Conservation (phyloP, 2,888 invertebrate genomes). For the Drosophila picticornis region DNA sequence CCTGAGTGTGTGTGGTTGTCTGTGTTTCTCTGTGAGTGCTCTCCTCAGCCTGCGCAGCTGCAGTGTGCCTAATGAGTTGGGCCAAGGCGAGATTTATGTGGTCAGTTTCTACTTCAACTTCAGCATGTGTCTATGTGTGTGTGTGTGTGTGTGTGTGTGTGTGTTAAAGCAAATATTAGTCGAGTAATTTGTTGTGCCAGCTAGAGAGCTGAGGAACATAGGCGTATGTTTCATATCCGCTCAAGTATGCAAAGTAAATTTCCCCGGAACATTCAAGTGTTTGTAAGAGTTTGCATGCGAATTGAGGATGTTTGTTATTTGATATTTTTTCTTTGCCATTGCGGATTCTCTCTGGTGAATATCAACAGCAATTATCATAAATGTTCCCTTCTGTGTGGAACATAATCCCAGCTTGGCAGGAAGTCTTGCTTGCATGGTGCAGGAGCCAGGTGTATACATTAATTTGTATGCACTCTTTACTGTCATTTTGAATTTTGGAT, state of each 20-base stretch:
- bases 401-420: not conserved
- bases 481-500: slow-evolving; percentile 51
- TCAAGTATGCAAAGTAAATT: slow-evolving; percentile 22
- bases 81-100: slow-evolving; percentile 49
- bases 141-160: slow-evolving; percentile 1
- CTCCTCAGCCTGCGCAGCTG: slow-evolving; percentile 16
- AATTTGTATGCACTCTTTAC: slow-evolving; percentile 18
- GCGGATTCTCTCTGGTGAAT: slow-evolving; percentile 14
- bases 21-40: not conserved
- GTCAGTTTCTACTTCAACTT: slow-evolving; percentile 27
- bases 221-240: not conserved
- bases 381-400: slow-evolving; percentile 28
- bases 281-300: not conserved
- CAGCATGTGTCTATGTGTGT: slow-evolving; percentile 3
- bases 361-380: slow-evolving; percentile 59
- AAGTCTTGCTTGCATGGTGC: slow-evolving; percentile 20
- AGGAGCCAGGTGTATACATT: not conserved
- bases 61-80: slow-evolving; percentile 38
- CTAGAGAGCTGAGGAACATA: slow-evolving; percentile 13
- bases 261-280: slow-evolving; percentile 5
- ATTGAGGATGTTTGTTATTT: slow-evolving; percentile 3
- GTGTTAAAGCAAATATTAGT: slow-evolving; percentile 64
- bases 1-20: not conserved
- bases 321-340: slow-evolving; percentile 19
- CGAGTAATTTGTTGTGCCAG: slow-evolving; percentile 60